A percentile compares a stretch with the other conserved stretches of the same genome.
phyloP scores from a whole-genome alignment of 2,888 invertebrate species.

The Synergus umbraculus region DNA sequence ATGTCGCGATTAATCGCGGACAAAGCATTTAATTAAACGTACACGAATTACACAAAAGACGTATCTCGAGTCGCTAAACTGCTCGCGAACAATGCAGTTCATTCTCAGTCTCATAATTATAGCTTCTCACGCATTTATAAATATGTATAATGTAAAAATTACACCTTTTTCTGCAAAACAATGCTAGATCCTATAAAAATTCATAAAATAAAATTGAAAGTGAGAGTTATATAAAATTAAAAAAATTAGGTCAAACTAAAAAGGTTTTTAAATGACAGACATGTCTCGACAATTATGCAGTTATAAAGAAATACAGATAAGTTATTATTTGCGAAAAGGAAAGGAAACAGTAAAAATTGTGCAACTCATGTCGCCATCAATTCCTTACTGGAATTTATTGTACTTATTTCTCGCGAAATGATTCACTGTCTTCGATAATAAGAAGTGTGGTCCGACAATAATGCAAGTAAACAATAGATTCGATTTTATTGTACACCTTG shows the following conservation, averaged over 20 bases:
- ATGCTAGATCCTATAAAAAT: not conserved
- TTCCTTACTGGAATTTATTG: not conserved
- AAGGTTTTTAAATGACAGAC: too few relatives aligned
- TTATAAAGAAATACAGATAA: too few relatives aligned
- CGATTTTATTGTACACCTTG: not conserved
- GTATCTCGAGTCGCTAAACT: not conserved
- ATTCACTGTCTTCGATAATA: not conserved
- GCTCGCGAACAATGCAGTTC: not conserved
- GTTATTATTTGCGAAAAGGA: not conserved
- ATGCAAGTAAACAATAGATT: constrained; percentile 1
- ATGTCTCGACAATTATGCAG: too few relatives aligned
- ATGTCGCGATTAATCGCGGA: not conserved
- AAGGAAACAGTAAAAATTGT: not conserved
- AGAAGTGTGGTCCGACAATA: not conserved
- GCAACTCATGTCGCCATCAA: not conserved
- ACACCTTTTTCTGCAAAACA: not conserved
- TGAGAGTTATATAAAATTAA: not conserved
- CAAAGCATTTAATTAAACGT: constrained; percentile 6
- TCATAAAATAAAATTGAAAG: not conserved
- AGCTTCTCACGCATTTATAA: not conserved
- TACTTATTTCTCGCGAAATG: not conserved
- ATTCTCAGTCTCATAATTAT: not conserved
- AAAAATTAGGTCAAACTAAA: too few relatives aligned
- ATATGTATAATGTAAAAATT: not conserved
- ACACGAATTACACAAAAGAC: not conserved